These are phyloP conservation scores for Erythrolamprus reginae DNA, from an alignment of 2,113 vertebrate genomes.

Conservation along the genomic window DNA sequence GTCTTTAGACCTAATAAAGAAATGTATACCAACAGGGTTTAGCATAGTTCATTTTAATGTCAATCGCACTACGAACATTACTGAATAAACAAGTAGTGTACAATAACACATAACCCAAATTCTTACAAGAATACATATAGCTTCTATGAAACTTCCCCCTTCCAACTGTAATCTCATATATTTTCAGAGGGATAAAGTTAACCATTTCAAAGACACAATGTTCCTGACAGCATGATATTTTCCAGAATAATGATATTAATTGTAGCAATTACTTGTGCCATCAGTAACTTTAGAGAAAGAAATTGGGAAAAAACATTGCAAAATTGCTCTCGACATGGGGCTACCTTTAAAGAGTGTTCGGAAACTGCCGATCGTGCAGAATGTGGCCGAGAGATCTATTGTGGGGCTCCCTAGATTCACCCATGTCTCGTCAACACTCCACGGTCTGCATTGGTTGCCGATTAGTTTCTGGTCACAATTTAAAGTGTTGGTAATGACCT, in stretches of 20 bases:
- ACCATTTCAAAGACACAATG: background rate
- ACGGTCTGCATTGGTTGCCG: no score
- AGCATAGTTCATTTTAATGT: background rate
- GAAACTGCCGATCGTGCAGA: no score
- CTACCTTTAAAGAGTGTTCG: no score
- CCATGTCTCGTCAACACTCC: no score
- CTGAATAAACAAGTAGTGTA: background rate
- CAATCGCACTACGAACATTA: background rate
- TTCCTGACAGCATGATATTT: no score
- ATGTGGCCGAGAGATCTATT: no score
- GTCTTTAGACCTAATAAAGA: background rate
- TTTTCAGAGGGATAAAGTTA: background rate
- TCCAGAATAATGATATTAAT: background rate
- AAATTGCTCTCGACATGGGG: no score
- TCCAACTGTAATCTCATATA: background rate
- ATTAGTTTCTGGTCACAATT: no score
- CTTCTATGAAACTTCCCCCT: background rate
- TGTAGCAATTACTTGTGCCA: background rate
- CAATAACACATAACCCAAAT: background rate
- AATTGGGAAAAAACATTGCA: accelerated
- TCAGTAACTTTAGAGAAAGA: constrained; percentile 10
- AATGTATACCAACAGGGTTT: background rate
- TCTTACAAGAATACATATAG: background rate
- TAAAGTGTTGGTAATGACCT: no score
- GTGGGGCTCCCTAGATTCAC: no score